Percentiles rank a stretch among this genome's conserved stretches.
Evolutionary conservation across 1,140 invertebrate species (phyloP).

Genomic region (Cecropterus lyciades): DNA sequence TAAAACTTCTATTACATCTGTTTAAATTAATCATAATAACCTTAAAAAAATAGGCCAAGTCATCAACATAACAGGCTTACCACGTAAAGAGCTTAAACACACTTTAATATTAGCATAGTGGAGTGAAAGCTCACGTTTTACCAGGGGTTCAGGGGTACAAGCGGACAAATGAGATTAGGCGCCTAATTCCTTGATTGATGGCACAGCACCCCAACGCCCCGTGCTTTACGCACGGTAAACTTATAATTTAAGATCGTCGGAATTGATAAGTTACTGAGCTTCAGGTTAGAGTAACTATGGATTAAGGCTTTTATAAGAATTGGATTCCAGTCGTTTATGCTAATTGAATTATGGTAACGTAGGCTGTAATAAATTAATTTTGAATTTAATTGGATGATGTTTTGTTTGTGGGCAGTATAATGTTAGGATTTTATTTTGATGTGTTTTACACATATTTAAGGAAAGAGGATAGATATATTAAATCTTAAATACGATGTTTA

Average conservation of each 20-base stretch:
- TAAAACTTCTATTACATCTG: too few species aligned
- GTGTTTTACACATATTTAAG: too few species aligned
- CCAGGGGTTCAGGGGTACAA: slow-evolving; percentile 50
- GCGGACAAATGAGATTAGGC: slow-evolving; percentile 70
- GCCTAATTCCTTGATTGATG: slow-evolving; percentile 76
- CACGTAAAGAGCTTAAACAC: slow-evolving; percentile 16
- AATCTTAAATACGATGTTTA: too few species aligned
- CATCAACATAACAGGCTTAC: slow-evolving; percentile 2
- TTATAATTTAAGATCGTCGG: slow-evolving; percentile 47
- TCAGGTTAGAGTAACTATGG: background rate
- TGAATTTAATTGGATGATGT: background rate
- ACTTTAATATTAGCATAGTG: slow-evolving; percentile 32
- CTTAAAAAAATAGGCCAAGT: background rate
- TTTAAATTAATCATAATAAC: too few species aligned
- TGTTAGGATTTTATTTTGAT: too few species aligned
- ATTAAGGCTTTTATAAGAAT: slow-evolving; percentile 28
- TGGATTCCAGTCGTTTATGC: background rate
- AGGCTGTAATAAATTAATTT: background rate
- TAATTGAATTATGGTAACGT: slow-evolving; percentile 8
- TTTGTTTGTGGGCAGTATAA: too few species aligned
- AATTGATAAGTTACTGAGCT: slow-evolving; percentile 23
- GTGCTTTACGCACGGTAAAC: slow-evolving; percentile 42
- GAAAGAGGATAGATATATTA: too few species aligned
- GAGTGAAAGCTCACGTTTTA: slow-evolving; percentile 43
- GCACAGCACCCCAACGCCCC: slow-evolving; percentile 52